Conservation (phyloP, 2,888 invertebrate genomes). For the Strigamia transsilvanica region DNA sequence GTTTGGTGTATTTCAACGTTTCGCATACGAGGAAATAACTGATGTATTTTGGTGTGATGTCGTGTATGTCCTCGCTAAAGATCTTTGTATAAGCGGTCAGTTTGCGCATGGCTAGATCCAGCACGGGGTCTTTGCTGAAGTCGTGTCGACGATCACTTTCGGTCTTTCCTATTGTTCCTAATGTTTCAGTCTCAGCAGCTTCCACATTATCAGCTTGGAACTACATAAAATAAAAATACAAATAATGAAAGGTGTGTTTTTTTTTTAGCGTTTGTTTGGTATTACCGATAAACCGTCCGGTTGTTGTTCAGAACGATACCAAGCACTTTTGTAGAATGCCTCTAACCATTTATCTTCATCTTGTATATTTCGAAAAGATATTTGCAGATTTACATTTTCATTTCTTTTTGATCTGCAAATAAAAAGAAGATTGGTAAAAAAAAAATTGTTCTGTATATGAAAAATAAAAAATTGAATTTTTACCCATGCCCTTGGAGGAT, state of each 20-base stretch:
- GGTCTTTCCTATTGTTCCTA: background rate
- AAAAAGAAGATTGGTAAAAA: background rate
- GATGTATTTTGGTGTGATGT: background rate
- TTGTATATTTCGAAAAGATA: background rate
- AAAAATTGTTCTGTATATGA: too few species aligned
- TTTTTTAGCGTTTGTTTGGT: too few species aligned
- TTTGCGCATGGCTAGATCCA: background rate
- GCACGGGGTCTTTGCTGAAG: background rate
- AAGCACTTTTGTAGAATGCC: background rate
- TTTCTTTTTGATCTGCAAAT: background rate
- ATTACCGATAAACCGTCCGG: too few species aligned
- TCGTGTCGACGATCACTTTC: background rate
- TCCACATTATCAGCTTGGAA: too few species aligned
- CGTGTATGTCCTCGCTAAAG: background rate
- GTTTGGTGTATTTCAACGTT: background rate
- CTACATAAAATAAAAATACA: too few species aligned
- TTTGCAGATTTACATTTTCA: background rate
- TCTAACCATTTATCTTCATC: conserved; percentile 10
- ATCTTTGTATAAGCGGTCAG: background rate
- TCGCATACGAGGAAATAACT: background rate
- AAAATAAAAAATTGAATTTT: too few species aligned
- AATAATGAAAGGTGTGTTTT: too few species aligned
- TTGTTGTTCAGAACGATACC: too few species aligned
- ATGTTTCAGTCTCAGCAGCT: background rate
- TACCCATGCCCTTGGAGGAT: background rate